Conservation (phyloP, 2,797 vertebrate genomes). For the Hozukius guyotensis region DNA sequence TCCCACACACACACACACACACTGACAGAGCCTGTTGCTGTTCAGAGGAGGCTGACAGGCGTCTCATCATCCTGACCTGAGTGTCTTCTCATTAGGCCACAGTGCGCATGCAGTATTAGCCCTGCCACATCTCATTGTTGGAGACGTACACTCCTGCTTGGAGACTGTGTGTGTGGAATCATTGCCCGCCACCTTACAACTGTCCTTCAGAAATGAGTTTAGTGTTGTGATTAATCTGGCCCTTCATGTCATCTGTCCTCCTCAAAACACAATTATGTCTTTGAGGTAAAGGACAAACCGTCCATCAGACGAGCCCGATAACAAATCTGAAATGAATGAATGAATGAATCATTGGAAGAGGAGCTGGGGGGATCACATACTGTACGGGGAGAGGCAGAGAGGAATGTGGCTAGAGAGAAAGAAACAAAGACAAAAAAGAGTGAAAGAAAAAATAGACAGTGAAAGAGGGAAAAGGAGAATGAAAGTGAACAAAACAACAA, state of each 20-base stretch:
- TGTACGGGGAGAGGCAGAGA: background rate
- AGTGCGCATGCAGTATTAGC: conserved; percentile 58
- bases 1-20: background rate
- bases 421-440: background rate
- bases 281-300: conserved; percentile 65
- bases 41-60: conserved; percentile 27
- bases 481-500: background rate
- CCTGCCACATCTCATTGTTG: conserved; percentile 68
- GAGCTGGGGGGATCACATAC: background rate
- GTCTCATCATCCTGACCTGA: conserved; percentile 34
- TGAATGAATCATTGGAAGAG: conserved; percentile 7
- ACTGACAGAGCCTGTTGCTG: background rate
- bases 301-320: conserved; percentile 54
- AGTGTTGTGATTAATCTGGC: conserved; percentile 75
- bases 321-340: conserved; percentile 50
- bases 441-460: background rate
- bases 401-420: background rate
- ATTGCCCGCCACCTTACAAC: conserved; percentile 31
- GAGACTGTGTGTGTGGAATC: conserved; percentile 20
- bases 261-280: conserved; percentile 78
- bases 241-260: conserved; percentile 51
- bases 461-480: background rate
- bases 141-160: conserved; percentile 29
- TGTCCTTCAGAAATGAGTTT: conserved; percentile 76
- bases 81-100: conserved; percentile 60